Base-by-base conservation (phyloP, 2,113 vertebrate genomes). In the Piaya cayana region DNA sequence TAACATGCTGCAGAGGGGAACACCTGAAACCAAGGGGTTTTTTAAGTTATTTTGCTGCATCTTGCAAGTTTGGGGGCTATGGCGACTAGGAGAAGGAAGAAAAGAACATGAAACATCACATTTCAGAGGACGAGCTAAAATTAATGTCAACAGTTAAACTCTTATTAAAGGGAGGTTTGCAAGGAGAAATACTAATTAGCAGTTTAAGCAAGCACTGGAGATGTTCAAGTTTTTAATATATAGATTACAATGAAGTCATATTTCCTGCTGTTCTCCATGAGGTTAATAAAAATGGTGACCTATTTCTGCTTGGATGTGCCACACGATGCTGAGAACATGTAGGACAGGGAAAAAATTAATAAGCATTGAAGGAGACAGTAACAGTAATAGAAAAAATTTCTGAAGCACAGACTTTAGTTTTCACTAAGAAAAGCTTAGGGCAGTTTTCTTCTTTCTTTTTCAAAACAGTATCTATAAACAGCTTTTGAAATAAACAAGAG, bases 401-500 rank as follows among this genome's bases (percentile, higher is more conserved):
- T 58, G 11, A 75, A 81, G 22, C 11, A 37, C 0, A 39, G 29
- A 21, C 6, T 75, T 49, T 50, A 47, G 8, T 60, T 95, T 88
- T 53, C 43, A 49, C 25, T 13, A 26, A 60, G 53, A 42, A 89
- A 80, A 88, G 18, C 50, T 75, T 49, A 45, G 5, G 14, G 42
- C 6, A 81, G 32, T 22, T 85, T 82, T 17, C 25, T 3, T 64
- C 15, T 36, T 29, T 52, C 16, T 75, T 86, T 79, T 82, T 50
- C 42, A 86, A 53, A 92, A 26, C 5, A 79, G 15, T 39, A 56
- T 53, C 26, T 70, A 67, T 45, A 88, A 88, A 42, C 67, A 8
- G 67, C 69, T 96, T 92, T 86, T 82, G 36, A 86, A 87, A 78
- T 79, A 83, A 93, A 76, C 52, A 81, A 71, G 77, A 86, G 77